Evolutionary conservation across 92 coral and sea anemone species (phyloP), one percentile per base, ranked within the genome.

Genomic region (Hydrozoanthus gracilis): DNA sequence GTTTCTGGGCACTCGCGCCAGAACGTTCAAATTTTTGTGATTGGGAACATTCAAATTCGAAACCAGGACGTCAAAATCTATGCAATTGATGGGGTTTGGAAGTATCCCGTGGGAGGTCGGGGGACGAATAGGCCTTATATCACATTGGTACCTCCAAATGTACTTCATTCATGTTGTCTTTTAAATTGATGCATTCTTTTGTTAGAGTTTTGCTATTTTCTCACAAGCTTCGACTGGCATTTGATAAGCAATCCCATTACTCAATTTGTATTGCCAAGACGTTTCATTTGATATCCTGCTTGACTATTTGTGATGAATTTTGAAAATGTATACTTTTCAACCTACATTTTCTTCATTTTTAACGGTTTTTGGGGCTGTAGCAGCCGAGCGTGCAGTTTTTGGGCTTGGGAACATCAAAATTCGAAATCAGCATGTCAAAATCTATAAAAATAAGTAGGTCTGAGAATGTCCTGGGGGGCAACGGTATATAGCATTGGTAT

Each of bases 61-160:
- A 67, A 67, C 17, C 12, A 4, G 73, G 39, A 67, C 73, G 3
- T 67, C 73, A 67, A 67, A 67, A 67, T 67, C 73, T n/a, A n/a
- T n/a, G n/a, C n/a, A n/a, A n/a, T n/a, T n/a, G n/a, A n/a, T n/a
- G n/a, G n/a, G n/a, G n/a, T 67, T 8, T 70, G 75, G 75, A 20
- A 70, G 39, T 20, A 70, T 70, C 75, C 75, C 39, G 75, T n/a
- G n/a, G n/a, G 75, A 70, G 75, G 14, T 20, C 4, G 50, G 75
- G 47, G 75, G 75, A 70, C 2, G 75, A 20, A 49, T 70, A 49
- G 75, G 75, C n/a, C n/a, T n/a, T n/a, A n/a, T n/a, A n/a, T n/a
- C n/a, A n/a, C n/a, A n/a, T n/a, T n/a, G n/a, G n/a, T n/a, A n/a
- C n/a, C n/a, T n/a, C n/a, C n/a, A n/a, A n/a, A n/a, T n/a, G n/a